These are phyloP conservation scores for Remorina albescens DNA, from an alignment of 2,797 vertebrate genomes.

Conservation along the genomic window DNA sequence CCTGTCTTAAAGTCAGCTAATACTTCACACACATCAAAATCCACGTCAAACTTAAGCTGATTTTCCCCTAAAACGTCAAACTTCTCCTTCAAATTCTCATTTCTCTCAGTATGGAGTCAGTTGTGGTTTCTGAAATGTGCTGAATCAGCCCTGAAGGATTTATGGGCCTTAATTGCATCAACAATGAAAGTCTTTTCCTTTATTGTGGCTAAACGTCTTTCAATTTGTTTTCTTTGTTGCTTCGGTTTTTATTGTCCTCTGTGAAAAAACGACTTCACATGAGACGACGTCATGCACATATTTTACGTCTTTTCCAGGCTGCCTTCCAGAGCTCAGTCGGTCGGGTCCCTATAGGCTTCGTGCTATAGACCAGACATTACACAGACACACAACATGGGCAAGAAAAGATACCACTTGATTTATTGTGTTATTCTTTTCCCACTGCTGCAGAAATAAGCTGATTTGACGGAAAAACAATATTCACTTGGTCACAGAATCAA, in stretches of 20 bases:
- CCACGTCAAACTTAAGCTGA: neutral
- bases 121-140: conserved; percentile 27
- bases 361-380: conserved; percentile 6
- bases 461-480: conserved; percentile 57
- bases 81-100: neutral
- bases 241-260: conserved; percentile 23
- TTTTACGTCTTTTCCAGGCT: too few relatives aligned
- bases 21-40: neutral
- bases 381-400: neutral
- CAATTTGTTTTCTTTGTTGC: conserved; percentile 22
- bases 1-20: neutral
- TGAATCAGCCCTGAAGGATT: conserved; percentile 15
- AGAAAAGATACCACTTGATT: conserved; percentile 18
- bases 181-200: conserved; percentile 8
- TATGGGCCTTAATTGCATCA: conserved; percentile 8
- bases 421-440: conserved; percentile 22
- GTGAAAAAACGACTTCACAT: conserved; percentile 14
- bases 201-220: conserved; percentile 19
- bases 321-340: neutral
- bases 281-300: neutral
- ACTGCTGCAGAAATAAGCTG: conserved; percentile 51
- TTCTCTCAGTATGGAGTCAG: conserved; percentile 2
- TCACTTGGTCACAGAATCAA: conserved; percentile 23
- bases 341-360: conserved; percentile 15
- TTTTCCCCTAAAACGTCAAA: neutral